Evolutionary conservation across 2,797 vertebrate genomes (phyloP).

Genomic region (Periparus ater): DNA sequence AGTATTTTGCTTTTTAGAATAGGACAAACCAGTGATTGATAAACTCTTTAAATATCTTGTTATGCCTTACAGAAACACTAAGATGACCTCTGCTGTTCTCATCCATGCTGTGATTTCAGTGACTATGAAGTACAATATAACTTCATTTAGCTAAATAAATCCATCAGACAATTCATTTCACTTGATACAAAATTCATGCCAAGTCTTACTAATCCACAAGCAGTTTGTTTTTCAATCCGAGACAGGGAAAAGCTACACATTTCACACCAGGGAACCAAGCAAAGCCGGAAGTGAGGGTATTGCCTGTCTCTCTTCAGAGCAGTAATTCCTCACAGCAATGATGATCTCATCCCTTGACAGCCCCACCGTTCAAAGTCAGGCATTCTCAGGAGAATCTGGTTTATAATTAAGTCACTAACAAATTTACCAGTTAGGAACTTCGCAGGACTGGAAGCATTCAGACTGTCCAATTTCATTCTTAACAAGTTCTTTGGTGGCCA

Average conservation of each 20-base stretch:
- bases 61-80: neutral
- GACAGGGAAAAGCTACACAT: neutral
- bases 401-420: neutral
- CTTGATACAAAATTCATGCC: neutral
- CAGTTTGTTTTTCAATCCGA: neutral
- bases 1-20: neutral
- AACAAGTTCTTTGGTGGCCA: neutral
- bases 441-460: neutral
- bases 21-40: neutral
- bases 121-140: neutral
- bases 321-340: neutral
- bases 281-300: neutral
- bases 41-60: neutral
- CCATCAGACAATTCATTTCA: neutral
- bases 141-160: neutral
- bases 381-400: neutral
- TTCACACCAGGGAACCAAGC: neutral
- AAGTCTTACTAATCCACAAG: neutral
- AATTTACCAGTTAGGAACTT: neutral
- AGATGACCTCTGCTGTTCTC: neutral
- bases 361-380: neutral
- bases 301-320: neutral
- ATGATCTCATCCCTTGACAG: constrained; percentile 25
- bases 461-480: neutral
- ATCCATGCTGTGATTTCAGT: neutral